Evolutionary conservation across 2,888 invertebrate genomes (phyloP).

Genomic region (Limenitis camilla): DNA sequence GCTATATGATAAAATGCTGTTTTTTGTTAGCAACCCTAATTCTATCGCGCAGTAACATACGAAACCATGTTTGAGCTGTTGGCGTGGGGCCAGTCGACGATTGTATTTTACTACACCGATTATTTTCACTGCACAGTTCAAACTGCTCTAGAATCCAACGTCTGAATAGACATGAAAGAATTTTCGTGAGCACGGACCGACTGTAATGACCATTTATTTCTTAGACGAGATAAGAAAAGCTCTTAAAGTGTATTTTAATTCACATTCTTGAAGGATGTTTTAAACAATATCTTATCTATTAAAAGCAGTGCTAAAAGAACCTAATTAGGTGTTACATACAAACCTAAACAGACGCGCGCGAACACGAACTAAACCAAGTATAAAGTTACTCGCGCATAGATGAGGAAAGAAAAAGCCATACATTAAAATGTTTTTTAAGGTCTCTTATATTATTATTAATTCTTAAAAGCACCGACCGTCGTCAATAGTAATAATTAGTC

Average conservation of each 20-base stretch:
- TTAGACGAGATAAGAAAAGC: background rate
- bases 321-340: no score
- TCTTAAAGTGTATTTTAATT: no score
- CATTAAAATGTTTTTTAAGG: no score
- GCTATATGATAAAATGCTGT: slow-evolving; percentile 33
- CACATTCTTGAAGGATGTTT: background rate
- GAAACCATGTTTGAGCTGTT: slow-evolving; percentile 45
- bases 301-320: no score
- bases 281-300: background rate
- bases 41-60: slow-evolving; percentile 49
- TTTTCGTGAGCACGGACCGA: slow-evolving; percentile 48
- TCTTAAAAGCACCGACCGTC: no score
- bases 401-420: no score
- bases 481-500: no score
- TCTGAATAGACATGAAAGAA: slow-evolving; percentile 39
- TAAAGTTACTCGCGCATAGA: no score
- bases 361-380: no score
- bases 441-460: no score
- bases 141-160: slow-evolving; percentile 30
- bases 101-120: slow-evolving; percentile 60
- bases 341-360: no score
- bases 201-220: slow-evolving; percentile 52
- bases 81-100: slow-evolving; percentile 62
- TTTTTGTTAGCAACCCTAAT: slow-evolving; percentile 34
- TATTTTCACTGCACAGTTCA: slow-evolving; percentile 50